Base-by-base conservation (phyloP, 2,888 invertebrate species). In the Pristionchus mayeri region DNA sequence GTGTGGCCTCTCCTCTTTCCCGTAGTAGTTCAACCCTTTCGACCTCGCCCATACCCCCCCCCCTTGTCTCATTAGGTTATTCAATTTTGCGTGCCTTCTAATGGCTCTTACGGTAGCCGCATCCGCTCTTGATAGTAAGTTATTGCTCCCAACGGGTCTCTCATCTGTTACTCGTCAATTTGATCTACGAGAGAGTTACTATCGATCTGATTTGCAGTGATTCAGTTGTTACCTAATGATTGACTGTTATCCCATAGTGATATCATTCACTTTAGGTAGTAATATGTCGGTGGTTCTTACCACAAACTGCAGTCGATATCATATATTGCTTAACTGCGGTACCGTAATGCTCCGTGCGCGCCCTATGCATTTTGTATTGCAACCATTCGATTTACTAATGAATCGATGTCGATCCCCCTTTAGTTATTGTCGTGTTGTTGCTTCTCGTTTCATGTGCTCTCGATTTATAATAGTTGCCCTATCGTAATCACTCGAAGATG, bases 371-470 rank as follows among this genome's bases (percentile, higher is more conserved):
- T 71, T 71, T 44, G 24, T 40, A 9, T 71, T 2, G 37, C 13
- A 37, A 21, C n/a, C 7, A 54, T 40, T 40, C 7, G 37, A 30
- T 67, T 6, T 71, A 9, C n/a, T n/a, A 37, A 67, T 27, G 34
- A 67, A 40, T 71, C 37, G 71, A 37, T 71, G 30, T 40, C 16
- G 16, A 3, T 71, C 37, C 67, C 34, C n/a, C n/a, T n/a, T 21
- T 71, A 71, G 71, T 71, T 71, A 44, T 71, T 71, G 71, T 71
- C 71, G 71, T 71, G 71, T 71, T 71, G 71, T 71, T 71, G 71
- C 71, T 40, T 34, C 40, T 37, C 67, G n/a, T 44, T 71, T 71
- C 21, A 44, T 71, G 71, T 71, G 71, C 67, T 67, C 67, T 67
- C 21, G 16, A 6, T 71, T 40, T 71, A 71, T 71, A 40, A 71